These are phyloP conservation scores for Girardinus metallicus DNA, from an alignment of 2,797 vertebrate species.

Conservation along the genomic window DNA sequence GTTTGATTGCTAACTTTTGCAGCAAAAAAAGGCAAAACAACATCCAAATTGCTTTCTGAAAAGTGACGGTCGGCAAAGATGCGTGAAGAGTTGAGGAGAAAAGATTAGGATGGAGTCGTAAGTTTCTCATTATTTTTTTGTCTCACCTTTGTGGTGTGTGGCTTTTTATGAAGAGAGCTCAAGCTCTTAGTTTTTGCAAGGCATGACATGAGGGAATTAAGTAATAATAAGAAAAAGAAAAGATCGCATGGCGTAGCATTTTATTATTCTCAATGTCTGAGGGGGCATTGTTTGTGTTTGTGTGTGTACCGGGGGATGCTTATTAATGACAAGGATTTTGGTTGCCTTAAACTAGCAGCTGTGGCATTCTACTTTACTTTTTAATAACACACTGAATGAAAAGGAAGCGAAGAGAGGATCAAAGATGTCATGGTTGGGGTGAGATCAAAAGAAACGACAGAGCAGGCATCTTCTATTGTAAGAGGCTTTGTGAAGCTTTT, in stretches of 20 bases:
- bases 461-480: constrained; percentile 56
- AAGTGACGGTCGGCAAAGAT: constrained; percentile 61
- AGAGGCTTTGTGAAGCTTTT: constrained; percentile 63
- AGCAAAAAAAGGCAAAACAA: constrained; percentile 58
- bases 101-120: constrained; percentile 69
- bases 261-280: constrained; percentile 67
- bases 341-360: constrained; percentile 56
- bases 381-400: constrained; percentile 69
- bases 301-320: constrained; percentile 29
- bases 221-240: constrained; percentile 67
- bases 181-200: constrained; percentile 51
- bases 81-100: constrained; percentile 40
- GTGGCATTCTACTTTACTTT: constrained; percentile 58
- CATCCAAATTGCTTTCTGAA: constrained; percentile 55
- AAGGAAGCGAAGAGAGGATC: constrained; percentile 63
- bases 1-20: constrained; percentile 69
- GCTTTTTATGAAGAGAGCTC: constrained; percentile 66
- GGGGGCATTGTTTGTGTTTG: constrained; percentile 51
- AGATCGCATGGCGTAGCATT: constrained; percentile 57
- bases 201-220: constrained; percentile 70
- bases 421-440: constrained; percentile 64
- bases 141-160: constrained; percentile 64
- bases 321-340: constrained; percentile 75
- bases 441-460: constrained; percentile 69
- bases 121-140: constrained; percentile 71